A percentile compares a stretch with the other conserved stretches of the same genome.
phyloP scores from a whole-genome alignment of 2,113 vertebrate genomes.

The Noturus placidus region DNA sequence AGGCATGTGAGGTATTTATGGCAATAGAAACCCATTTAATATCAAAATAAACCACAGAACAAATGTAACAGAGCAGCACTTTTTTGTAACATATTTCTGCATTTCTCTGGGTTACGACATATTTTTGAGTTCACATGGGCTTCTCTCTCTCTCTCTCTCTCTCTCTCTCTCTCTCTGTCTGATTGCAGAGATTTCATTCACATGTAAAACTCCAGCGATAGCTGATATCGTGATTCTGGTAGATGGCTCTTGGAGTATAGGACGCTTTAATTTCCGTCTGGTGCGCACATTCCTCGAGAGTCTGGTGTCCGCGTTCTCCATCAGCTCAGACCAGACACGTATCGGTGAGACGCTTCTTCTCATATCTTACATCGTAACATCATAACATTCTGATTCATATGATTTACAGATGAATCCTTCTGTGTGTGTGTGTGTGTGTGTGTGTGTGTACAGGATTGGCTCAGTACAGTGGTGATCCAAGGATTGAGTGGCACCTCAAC shows the following conservation, averaged over 20 bases:
- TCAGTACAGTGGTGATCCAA: conserved; percentile 94
- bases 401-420: background rate
- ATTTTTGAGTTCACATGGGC: background rate
- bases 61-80: background rate
- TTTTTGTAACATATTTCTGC: background rate
- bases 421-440: conserved; percentile 12
- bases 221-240: conserved; percentile 95
- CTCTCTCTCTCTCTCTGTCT: conserved; percentile 40
- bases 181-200: conserved; percentile 75
- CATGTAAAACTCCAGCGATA: conserved; percentile 81
- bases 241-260: conserved; percentile 98
- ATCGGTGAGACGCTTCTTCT: conserved; percentile 75
- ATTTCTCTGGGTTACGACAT: background rate
- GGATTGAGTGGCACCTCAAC: conserved; percentile 95
- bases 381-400: background rate
- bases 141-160: conserved; percentile 8
- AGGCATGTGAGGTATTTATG: background rate
- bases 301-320: conserved; percentile 84
- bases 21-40: background rate
- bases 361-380: background rate
- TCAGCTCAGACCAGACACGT: conserved; percentile 85
- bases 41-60: background rate
- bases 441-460: conserved; percentile 79
- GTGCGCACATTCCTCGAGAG: conserved; percentile 92
- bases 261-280: conserved; percentile 92